phyloP scores from a whole-genome alignment of 1,140 invertebrate species.

The Bombus confusus region DNA sequence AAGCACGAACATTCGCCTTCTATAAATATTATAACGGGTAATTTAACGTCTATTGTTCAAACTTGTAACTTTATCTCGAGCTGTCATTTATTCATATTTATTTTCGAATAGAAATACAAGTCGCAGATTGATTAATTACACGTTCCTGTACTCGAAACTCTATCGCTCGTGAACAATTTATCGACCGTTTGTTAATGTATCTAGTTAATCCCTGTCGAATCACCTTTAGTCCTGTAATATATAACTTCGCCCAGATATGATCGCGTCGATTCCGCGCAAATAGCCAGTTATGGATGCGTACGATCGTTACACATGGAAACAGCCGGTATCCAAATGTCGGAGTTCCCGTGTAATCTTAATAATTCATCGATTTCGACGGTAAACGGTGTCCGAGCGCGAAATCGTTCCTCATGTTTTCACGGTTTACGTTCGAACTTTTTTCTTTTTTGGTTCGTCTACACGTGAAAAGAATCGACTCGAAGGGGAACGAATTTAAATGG shows the following conservation, averaged over 20 bases:
- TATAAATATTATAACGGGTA: neutral
- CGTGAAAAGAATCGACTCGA: slow-evolving; percentile 1
- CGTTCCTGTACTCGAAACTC: neutral
- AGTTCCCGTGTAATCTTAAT: slow-evolving; percentile 5
- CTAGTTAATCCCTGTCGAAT: slow-evolving; percentile 12
- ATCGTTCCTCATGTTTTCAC: slow-evolving; percentile 4
- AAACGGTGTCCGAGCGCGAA: neutral
- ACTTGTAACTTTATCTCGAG: neutral
- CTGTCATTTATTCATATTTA: neutral
- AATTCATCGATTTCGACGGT: slow-evolving; percentile 11
- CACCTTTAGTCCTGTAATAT: neutral
- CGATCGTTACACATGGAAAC: neutral
- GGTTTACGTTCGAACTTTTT: neutral
- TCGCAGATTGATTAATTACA: neutral
- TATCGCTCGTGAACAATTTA: slow-evolving; percentile 15
- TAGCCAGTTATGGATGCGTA: neutral
- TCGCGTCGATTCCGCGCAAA: slow-evolving; percentile 9
- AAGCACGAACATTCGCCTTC: neutral
- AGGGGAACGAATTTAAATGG: slow-evolving; percentile 30
- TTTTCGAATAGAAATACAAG: neutral
- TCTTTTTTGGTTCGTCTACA: neutral
- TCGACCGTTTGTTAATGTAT: slow-evolving; percentile 5
- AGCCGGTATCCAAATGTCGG: neutral
- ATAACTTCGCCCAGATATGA: neutral
- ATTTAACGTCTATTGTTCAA: neutral